Percentiles rank a stretch among this genome's conserved stretches.
Conservation (phyloP, 2,113 vertebrate species). For the Pantherophis guttatus region DNA sequence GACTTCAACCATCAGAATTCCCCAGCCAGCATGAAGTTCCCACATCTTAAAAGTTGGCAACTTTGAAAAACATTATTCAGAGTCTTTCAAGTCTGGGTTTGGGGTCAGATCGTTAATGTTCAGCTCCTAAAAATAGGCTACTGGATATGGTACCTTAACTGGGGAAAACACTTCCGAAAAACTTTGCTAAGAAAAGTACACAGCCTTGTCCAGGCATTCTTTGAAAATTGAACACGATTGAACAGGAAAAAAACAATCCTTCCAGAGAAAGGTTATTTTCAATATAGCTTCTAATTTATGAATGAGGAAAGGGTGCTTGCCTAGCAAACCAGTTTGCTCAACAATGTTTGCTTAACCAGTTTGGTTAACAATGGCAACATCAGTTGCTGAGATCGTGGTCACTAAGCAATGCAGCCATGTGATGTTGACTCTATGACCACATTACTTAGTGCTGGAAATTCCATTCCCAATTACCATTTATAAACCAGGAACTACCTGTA, state of each 20-base stretch:
- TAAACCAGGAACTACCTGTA: not conserved
- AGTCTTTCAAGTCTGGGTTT: not conserved
- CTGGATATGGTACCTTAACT: not conserved
- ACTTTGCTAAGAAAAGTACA: not conserved
- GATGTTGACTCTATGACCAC: not conserved
- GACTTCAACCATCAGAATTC: not conserved
- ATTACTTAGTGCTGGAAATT: not conserved
- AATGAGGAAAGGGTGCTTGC: not conserved
- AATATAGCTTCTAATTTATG: not conserved
- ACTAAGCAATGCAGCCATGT: not conserved
- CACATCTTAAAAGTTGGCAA: not conserved
- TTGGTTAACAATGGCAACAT: not conserved
- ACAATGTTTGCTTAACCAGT: too few species aligned
- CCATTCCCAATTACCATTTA: not conserved
- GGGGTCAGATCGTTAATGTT: not conserved
- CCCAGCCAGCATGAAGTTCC: not conserved
- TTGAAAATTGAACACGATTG: not conserved
- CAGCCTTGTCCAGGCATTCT: not conserved
- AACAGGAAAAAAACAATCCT: not conserved
- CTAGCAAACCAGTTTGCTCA: not conserved
- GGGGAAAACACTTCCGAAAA: not conserved
- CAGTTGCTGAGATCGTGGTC: not conserved
- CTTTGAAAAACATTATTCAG: not conserved
- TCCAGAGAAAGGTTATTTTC: not conserved
- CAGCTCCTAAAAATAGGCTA: not conserved